Evolutionary conservation across 2,113 vertebrate species (phyloP), one percentile per base, ranked within the genome.

Genomic region (Patagioenas fasciata): DNA sequence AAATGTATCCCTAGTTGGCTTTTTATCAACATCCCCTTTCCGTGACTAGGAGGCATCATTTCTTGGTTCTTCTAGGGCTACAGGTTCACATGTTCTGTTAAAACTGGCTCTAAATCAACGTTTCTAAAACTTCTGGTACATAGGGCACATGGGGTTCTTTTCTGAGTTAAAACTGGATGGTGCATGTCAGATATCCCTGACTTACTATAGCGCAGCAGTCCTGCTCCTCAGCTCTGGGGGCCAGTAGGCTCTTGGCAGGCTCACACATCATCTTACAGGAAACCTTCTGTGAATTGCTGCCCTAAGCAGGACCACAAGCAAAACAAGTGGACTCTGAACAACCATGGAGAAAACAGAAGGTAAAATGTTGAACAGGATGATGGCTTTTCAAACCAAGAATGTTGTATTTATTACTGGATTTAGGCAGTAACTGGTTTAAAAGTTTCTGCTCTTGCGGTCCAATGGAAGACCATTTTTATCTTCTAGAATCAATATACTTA

Each of bases 401-500:
- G 28, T 69, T 47, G 4, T 28, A 62, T 61, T 85, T 85, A 34
- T 73, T 71, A 8, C 7, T 48, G 20, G 31, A 34, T 83, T 80
- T 80, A 53, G 29, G 23, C 44, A 61, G 1, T 2, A 13, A 91
- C 36, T 48, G 42, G 15, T 81, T 91, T 51, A 32, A 81, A 75
- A 67, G 25, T 40, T 92, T 95, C 94, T 93, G 56, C 80, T 96
- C 67, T 61, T 79, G 70, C 71, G 34, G 40, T 77, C 86, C 88
- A 66, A 65, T 69, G 36, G 72, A 95, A 87, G 34, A 93, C 25
- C 50, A 74, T 75, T 92, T 74, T 65, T 75, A 18, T 75, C 70
- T 79, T 85, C 50, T 58, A 65, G 42, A 75, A 42, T 58, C 20
- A 6, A 5, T 62, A 20, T 31, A 21, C 85, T 91, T 86, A 44